Evolutionary conservation across 2,888 invertebrate genomes (phyloP).

Genomic region (Sialis fuliginosa): DNA sequence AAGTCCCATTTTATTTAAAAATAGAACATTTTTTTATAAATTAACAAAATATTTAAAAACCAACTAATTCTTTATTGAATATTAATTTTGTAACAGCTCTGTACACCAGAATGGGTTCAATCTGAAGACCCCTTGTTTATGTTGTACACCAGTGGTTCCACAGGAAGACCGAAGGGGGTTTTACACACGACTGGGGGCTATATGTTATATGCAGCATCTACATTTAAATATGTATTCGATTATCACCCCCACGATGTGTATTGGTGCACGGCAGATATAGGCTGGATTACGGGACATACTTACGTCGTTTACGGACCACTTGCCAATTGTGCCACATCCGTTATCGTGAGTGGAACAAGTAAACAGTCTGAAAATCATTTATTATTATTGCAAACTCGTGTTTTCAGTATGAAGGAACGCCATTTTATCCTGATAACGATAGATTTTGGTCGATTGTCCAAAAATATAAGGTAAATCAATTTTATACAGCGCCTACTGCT

Average conservation of each 20-base stretch:
- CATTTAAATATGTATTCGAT: constrained; percentile 93
- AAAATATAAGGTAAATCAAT: constrained; percentile 88
- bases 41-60: no score
- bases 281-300: constrained; percentile 91
- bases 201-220: constrained; percentile 80
- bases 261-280: constrained; percentile 93
- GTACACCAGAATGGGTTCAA: constrained; percentile 88
- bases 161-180: constrained; percentile 97
- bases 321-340: constrained; percentile 82
- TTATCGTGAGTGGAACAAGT: constrained; percentile 52
- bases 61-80: no score
- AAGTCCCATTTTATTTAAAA: no score
- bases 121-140: constrained; percentile 96
- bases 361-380: not conserved
- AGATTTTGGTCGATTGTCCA: constrained; percentile 87
- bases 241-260: constrained; percentile 66
- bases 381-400: constrained; percentile 10
- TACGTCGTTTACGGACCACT: constrained; percentile 91
- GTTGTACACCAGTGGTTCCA: constrained; percentile 95
- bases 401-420: constrained; percentile 85
- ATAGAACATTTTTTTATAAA: no score
- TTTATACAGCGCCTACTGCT: constrained; percentile 98
- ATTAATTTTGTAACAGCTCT: no score
- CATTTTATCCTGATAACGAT: constrained; percentile 84
- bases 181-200: constrained; percentile 92